A percentile compares a stretch with the other conserved stretches of the same genome.
Evolutionary conservation across 2,888 invertebrate genomes (phyloP).

Genomic region (Caenorhabditis sinica): DNA sequence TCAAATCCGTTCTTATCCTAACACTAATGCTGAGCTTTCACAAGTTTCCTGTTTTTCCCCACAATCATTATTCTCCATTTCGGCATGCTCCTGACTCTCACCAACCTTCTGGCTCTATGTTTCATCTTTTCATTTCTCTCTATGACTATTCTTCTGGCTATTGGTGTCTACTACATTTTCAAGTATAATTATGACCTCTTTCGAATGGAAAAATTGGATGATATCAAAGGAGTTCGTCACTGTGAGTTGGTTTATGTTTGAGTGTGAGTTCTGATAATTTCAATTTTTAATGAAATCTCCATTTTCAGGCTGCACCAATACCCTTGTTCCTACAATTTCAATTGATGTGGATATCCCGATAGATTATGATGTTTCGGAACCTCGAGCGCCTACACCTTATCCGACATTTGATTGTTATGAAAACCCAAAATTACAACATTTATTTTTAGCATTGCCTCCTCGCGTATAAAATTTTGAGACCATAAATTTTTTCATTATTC

Average conservation of each 20-base stretch:
- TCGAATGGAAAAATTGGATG: background rate
- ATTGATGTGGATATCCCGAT: background rate
- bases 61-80: too few relatives aligned
- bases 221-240: background rate
- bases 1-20: too few relatives aligned
- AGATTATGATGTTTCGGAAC: background rate
- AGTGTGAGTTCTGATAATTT: background rate
- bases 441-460: background rate
- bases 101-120: background rate
- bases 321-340: too few relatives aligned
- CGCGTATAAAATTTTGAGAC: background rate
- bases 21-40: too few relatives aligned
- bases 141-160: background rate
- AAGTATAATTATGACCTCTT: background rate
- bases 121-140: background rate
- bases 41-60: too few relatives aligned
- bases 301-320: background rate
- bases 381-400: background rate
- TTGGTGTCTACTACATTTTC: background rate
- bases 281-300: background rate
- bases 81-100: background rate
- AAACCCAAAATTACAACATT: background rate
- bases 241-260: constrained; percentile 6
- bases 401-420: background rate
- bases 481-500: background rate